A percentile compares a stretch with the other conserved stretches of the same genome.
phyloP scores from a whole-genome alignment of 2,888 invertebrate species.

The Lithosia quadra region DNA sequence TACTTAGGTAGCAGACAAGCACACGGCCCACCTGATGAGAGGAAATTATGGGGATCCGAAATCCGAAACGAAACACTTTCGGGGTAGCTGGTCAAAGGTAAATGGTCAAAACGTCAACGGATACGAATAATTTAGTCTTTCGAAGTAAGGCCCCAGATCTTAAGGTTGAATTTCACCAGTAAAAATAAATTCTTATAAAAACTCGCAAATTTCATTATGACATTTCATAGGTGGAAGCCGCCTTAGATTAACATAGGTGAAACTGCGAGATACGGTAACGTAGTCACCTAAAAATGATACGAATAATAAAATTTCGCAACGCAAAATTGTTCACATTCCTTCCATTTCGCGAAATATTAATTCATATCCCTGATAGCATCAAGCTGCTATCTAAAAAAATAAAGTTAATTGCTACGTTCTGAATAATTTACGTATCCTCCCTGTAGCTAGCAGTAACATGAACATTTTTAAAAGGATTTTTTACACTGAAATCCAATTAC shows the following conservation, averaged over 20 bases:
- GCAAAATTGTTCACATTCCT: background rate
- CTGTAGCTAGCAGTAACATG: background rate
- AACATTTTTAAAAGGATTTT: constrained; percentile 5
- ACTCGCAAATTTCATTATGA: too few species aligned
- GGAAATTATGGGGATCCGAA: too few species aligned
- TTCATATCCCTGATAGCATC: background rate
- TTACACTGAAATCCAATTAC: constrained; percentile 13
- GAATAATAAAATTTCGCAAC: too few species aligned
- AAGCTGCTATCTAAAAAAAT: background rate
- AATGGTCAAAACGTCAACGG: too few species aligned
- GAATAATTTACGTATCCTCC: background rate
- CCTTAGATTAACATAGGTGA: background rate
- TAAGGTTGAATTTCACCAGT: too few species aligned
- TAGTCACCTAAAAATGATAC: background rate
- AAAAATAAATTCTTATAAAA: too few species aligned
- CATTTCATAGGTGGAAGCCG: too few species aligned
- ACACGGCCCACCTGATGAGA: too few species aligned
- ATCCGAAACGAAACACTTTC: too few species aligned
- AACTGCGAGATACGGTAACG: background rate
- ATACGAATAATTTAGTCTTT: too few species aligned
- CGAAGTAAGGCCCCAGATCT: background rate
- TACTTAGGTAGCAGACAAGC: too few species aligned
- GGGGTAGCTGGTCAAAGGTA: too few species aligned
- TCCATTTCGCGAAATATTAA: background rate
- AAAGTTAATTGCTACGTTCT: background rate